A percentile compares a stretch with the other conserved stretches of the same genome.
Conservation (phyloP, 2,797 vertebrate genomes). For the Cetoscarus ocellatus region DNA sequence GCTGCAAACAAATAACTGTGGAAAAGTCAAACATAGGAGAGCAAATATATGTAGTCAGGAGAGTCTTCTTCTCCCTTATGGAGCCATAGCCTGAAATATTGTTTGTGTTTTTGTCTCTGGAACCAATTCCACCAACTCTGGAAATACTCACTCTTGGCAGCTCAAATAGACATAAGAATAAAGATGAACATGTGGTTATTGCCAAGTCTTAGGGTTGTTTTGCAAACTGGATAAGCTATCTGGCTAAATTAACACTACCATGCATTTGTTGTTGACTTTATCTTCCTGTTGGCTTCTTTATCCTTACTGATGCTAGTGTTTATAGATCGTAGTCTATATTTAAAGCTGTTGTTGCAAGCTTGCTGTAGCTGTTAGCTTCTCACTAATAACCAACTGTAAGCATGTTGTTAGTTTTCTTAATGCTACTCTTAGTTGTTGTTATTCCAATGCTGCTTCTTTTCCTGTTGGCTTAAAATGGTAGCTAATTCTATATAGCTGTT, state of each 20-base stretch:
- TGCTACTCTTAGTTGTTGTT: too few species aligned
- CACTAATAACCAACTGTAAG: too few species aligned
- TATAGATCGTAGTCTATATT: too few species aligned
- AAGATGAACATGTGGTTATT: neutral
- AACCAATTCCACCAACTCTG: neutral
- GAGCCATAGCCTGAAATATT: neutral
- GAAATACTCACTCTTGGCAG: neutral
- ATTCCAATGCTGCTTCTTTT: too few species aligned
- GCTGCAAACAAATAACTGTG: slow-evolving; percentile 17
- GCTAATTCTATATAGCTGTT: too few species aligned
- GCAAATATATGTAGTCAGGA: slow-evolving; percentile 10
- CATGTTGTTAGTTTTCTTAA: too few species aligned
- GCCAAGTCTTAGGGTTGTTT: neutral
- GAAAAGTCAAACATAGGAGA: slow-evolving; percentile 27
- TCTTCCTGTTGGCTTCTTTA: neutral
- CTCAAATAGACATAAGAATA: neutral
- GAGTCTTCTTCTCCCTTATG: neutral
- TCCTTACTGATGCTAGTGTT: too few species aligned
- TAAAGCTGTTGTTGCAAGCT: too few species aligned
- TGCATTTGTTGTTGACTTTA: neutral
- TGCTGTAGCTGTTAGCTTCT: too few species aligned
- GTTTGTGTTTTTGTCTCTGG: neutral
- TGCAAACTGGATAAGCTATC: neutral
- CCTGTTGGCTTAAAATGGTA: too few species aligned
- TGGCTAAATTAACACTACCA: neutral